Base-by-base conservation (phyloP, 2,797 vertebrate species). In the Arremon aurantiirostris region DNA sequence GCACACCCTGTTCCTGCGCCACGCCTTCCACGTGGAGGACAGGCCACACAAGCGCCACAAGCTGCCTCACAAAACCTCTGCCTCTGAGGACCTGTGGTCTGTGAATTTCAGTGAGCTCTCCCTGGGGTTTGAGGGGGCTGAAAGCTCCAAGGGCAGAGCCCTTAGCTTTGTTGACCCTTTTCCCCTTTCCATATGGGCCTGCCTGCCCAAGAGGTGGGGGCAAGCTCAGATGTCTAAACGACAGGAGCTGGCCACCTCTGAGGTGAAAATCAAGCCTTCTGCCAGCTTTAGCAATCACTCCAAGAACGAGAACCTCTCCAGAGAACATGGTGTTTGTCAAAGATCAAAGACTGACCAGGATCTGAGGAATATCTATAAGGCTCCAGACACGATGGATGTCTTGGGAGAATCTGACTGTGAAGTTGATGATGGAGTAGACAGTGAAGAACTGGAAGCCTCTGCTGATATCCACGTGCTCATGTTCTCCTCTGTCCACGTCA, bases 81-180 rank as follows among this genome's bases (percentile, higher is more conserved):
- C 98, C 50, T 98, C 98, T 35, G 98, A 98, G 96, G 99, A 99
- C 57, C 95, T 99, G 63, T 99, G 99, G 99, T 98, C 98, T 53
- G 32, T 99, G 93, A 97, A 98, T 94, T 96, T 99, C 87, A 98
- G 97, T 52, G 98, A 98, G 66, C 97, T 99, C 57, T 98, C 98
- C 19, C 76, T 99, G 47, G 97, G 98, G 69, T 99, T 99, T 5
- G 99, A 99, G 56, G 99, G 99, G 37, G 98, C 98, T 7, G 98
- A 99, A 65, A 98, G 98, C 80, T 98, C 98, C 55, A 98, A 98
- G 97, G 98, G 98, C 73, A 98, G 94, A 96, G 93, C 97, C 14
- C 98, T 99, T 57, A 98, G 98, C 52, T 99, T 99, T 76, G 93
- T 99, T 55, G 98, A 99, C 70, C 98, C 99, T 21, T 99, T 99